phyloP scores from a whole-genome alignment of 2,113 vertebrate species.

The Hemicordylus capensis region DNA sequence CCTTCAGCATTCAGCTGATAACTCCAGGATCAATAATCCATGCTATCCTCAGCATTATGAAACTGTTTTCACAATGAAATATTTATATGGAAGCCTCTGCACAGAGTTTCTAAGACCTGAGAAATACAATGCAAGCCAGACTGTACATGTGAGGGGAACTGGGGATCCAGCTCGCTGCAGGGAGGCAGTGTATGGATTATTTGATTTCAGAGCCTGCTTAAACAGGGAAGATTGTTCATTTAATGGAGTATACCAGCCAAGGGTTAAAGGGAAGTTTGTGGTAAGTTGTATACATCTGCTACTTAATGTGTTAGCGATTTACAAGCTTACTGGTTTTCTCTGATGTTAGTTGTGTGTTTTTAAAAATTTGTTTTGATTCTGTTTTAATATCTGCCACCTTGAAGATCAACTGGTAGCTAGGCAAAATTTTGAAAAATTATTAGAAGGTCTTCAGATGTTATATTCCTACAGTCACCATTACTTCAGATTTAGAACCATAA shows the following conservation, averaged over 20 bases:
- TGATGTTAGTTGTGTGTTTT: background rate
- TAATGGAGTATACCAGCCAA: constrained; percentile 83
- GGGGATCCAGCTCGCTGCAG: constrained; percentile 78
- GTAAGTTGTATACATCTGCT: constrained; percentile 71
- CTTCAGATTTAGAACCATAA: background rate
- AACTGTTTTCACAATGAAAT: constrained; percentile 57
- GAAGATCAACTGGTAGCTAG: background rate
- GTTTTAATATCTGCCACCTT: background rate
- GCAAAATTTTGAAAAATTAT: background rate
- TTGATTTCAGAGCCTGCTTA: constrained; percentile 81
- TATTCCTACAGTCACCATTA: background rate
- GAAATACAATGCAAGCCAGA: constrained; percentile 62
- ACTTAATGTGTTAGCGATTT: background rate
- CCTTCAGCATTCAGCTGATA: constrained; percentile 60
- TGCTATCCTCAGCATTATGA: constrained; percentile 82
- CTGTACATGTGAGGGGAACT: constrained; percentile 76
- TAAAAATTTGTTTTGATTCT: background rate
- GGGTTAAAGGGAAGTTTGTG: constrained; percentile 85
- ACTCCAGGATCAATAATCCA: constrained; percentile 77
- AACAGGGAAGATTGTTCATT: constrained; percentile 80
- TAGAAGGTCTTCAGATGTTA: background rate
- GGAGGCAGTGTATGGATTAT: constrained; percentile 78
- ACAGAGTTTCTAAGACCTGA: constrained; percentile 71
- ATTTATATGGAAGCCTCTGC: constrained; percentile 85
- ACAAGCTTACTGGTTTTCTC: background rate